Base-by-base conservation (phyloP, 2,888 invertebrate genomes). In the Calliphora vomitoria region DNA sequence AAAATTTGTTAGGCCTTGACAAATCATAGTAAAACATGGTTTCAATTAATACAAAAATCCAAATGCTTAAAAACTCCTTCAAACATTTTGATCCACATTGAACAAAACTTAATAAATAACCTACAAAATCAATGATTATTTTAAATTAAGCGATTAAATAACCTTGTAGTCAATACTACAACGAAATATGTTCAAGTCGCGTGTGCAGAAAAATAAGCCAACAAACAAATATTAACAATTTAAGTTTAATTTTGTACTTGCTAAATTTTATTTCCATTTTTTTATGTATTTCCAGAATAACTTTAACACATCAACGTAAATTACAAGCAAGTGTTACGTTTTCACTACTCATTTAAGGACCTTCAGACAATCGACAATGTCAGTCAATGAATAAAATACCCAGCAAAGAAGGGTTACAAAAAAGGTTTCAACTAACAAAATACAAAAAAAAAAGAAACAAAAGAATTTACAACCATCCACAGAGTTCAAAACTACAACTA, bases 341-440 rank as follows among this genome's bases (percentile, higher is more conserved):
- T 60, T 60, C 38, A 68, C 50, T 69, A 81, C 31, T 62, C 50
- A 38, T 69, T 75, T 64, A 79, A 74, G 68, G 71, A 85, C 87
- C 82, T 82, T 82, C 79, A 87, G 87, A 82, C 78, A 79, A 82
- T 85, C 79, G 85, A 82, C 87, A 88, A 85, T 85, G 87, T 82
- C 87, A 87, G 78, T 74, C 66, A 76, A 71, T 25, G 4, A 68
- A 47, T 35, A 35, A 25, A 74, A 50, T 47, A 66, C 13, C 4
- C 10, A 20, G n/a, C 11, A n/a, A 50, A 11, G 44, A 44, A 44
- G 10, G 44, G 13, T 44, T 44, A 25, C 35, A 44, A 44, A 44
- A 44, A 13, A 11, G 11, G 13, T 13, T 44, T 44, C 11, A 11
- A 44, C 44, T 44, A 44, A 62, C 15, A 13, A 50, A 50, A 44